Base-by-base conservation (phyloP, 2,888 invertebrate genomes). In the Nemurella pictetii region DNA sequence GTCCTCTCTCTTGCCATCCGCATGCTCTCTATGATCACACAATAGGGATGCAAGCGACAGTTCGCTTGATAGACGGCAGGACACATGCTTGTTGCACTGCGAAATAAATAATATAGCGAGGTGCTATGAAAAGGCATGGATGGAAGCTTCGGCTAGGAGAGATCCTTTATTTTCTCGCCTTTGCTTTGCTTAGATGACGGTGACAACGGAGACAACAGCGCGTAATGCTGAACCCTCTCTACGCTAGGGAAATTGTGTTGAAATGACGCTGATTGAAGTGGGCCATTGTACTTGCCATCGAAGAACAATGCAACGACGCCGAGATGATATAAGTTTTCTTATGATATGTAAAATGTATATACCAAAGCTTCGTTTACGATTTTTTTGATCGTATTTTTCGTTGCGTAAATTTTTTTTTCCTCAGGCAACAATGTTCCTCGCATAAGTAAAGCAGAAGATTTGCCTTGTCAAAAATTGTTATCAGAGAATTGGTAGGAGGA, bases 261-360 rank as follows among this genome's bases (percentile, higher is more conserved):
- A 85, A 85, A 85, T 85, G 55, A 82, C 29, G 74, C 74, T 83
- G 85, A 85, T 85, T 85, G 85, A 85, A 85, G 82, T 85, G 85
- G 72, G 20, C 5, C 20, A 55, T 55, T 55, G 55, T 55, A 20
- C 15, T 55, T 12, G 9, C 15, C 55, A 55, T 55, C 12, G 55
- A 55, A 20, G 3, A 55, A 55, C 55, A 55, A 55, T 55, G 20
- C 20, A 20, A 20, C 55, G 55, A 12, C 15, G 20, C 15, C 9
- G 55, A 55, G 15, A 20, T 20, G 9, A 55, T 12, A 55, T 15
- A 20, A 55, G 55, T 3, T 55, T 55, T 55, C 55, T 55, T 12
- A 55, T 32, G 55, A 55, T 55, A 55, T 20, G 2, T 20, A 15
- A 55, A 3, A 55, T 55, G 3, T 55, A 7, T 20, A 12, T 55